Base-by-base conservation (phyloP, 2,113 vertebrate genomes). In the Gobius niger region DNA sequence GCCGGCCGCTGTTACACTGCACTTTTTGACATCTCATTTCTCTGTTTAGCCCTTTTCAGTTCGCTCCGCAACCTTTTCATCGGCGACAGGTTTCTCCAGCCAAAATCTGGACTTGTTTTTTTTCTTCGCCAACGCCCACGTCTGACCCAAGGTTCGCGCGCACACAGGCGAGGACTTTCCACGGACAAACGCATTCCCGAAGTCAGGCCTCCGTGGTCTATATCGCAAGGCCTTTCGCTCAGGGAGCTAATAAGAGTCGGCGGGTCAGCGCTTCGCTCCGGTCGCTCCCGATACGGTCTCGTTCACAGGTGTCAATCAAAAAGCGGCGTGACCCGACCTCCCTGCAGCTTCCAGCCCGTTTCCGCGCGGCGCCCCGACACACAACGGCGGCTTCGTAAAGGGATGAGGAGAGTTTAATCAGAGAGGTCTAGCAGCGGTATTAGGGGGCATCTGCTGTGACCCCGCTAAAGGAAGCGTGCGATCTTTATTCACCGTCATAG, bases 281-380 rank as follows among this genome's bases (percentile, higher is more conserved):
- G 79, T 83, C 87, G 87, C 83, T 87, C 85, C 86, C 86, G 86
- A 89, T 88, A 87, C 88, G 89, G 82, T 80, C 77, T 54, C 82
- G 75, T 80, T 83, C 84, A 71, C 82, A 83, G 84, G 83, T 87
- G 87, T 74, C 88, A 88, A 90, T 89, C 88, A 87, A 81, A 87
- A 81, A 78, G 72, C 73, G 81, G 3, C 81, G 87, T 78, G 81
- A 82, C 65, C 77, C 63, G 52, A 71, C 59, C 40, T 14, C 13
- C 51, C 46, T 12, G 24, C 24, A 34, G 24, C 6, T 5, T 16
- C 65, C 15, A 15, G 63, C 72, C 72, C 60, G 68, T 69, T 44
- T 73, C 69, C 57, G 54, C 72, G 3, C 12, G 61, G 66, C 66
- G 47, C 67, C 7, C 13, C 11, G 7, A 16, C 6, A 14, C 34